These are phyloP conservation scores for Atrichornis clamosus DNA, from an alignment of 2,113 vertebrate species.

Conservation along the genomic window DNA sequence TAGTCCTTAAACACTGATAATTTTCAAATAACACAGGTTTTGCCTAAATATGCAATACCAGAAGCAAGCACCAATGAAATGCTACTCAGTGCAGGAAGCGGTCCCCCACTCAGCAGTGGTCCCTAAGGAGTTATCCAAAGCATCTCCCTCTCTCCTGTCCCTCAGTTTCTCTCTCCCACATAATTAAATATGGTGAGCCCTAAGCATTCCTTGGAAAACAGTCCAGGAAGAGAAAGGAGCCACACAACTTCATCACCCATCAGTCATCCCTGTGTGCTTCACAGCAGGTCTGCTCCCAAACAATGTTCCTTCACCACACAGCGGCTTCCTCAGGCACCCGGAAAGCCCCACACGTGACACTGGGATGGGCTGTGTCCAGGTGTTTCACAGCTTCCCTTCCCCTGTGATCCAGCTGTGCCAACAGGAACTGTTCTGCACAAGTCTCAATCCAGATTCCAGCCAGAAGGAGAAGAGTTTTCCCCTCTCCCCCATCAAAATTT, in stretches of 20 bases:
- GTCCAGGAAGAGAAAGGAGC: neutral
- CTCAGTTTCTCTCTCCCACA: accelerated
- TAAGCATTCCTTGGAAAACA: neutral
- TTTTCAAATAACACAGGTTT: neutral
- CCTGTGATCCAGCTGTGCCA: neutral
- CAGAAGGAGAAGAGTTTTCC: neutral
- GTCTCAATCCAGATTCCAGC: neutral
- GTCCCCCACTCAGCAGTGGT: too few relatives aligned
- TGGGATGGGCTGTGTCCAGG: accelerated
- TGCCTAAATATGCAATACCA: neutral
- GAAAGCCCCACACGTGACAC: accelerated
- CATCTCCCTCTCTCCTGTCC: neutral
- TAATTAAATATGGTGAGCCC: accelerated
- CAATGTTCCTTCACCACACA: accelerated
- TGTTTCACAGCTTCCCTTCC: accelerated
- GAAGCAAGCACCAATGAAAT: neutral
- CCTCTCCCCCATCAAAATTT: neutral
- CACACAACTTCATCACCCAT: accelerated
- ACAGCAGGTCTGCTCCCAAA: accelerated
- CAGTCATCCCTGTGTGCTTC: accelerated
- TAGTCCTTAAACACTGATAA: accelerated
- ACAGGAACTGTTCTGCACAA: neutral
- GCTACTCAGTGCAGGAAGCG: too few relatives aligned
- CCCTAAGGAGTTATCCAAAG: neutral
- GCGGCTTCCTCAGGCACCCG: accelerated